Evolutionary conservation across 2,113 vertebrate genomes (phyloP).

Genomic region (Nycticorax nycticorax): DNA sequence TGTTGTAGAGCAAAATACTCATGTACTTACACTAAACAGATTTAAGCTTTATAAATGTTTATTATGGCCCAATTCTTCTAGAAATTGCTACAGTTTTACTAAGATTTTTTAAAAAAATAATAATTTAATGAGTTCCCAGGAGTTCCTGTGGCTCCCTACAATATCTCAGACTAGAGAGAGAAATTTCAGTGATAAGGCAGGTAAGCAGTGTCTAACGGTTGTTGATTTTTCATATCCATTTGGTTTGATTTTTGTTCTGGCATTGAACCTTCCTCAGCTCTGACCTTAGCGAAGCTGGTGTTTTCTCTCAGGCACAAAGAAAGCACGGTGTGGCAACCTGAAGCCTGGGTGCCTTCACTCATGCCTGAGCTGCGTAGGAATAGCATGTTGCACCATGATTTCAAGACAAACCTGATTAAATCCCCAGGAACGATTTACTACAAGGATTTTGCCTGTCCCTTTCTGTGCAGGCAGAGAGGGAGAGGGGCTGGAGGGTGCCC

Average conservation of each 20-base stretch:
- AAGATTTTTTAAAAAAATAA: not conserved
- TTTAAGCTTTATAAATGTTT: not conserved
- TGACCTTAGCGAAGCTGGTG: not conserved
- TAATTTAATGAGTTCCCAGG: not conserved
- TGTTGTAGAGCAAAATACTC: not conserved
- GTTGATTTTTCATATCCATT: not conserved
- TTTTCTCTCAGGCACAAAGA: not conserved
- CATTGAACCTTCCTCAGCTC: not conserved
- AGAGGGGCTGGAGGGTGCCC: not conserved
- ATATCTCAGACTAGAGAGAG: not conserved
- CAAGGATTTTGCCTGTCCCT: not conserved
- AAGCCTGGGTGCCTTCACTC: not conserved
- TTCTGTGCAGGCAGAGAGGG: not conserved
- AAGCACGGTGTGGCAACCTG: not conserved
- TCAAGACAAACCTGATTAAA: conserved; percentile 42
- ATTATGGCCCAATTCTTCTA: not conserved
- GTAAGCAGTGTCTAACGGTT: not conserved
- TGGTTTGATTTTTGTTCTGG: not conserved
- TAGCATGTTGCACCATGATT: rapidly evolving
- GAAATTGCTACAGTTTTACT: not conserved
- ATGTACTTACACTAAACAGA: not conserved
- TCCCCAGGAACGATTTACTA: conserved; percentile 42
- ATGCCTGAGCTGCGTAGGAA: rapidly evolving
- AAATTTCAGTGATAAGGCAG: not conserved
- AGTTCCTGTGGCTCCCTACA: not conserved